These are phyloP conservation scores for Sapajus apella DNA, from an alignment of 2,113 vertebrate genomes.

Conservation along the genomic window DNA sequence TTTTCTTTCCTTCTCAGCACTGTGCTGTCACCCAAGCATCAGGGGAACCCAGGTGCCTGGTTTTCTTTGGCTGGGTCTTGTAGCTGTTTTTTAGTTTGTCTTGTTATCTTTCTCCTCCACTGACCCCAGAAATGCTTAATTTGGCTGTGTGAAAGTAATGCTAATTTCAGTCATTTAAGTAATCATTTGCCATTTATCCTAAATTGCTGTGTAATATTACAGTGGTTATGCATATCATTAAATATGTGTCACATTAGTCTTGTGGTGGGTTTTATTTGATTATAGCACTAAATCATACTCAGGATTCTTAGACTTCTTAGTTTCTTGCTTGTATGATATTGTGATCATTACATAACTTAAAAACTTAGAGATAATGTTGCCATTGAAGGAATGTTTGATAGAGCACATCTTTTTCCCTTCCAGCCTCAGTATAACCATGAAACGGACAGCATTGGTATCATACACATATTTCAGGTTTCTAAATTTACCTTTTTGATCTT, in stretches of 20 bases:
- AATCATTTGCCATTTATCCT: slow-evolving; percentile 56
- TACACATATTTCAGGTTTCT: not conserved
- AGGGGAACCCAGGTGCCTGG: not conserved
- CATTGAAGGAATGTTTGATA: not conserved
- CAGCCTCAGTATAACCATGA: not conserved
- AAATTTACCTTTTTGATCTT: not conserved
- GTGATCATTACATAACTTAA: not conserved
- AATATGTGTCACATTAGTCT: not conserved
- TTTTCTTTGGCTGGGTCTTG: not conserved
- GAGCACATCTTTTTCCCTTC: not conserved
- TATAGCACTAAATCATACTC: not conserved
- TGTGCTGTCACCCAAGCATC: not conserved
- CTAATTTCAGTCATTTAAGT: slow-evolving; percentile 52
- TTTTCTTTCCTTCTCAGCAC: not conserved
- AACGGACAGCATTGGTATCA: not conserved
- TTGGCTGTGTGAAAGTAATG: slow-evolving; percentile 36
- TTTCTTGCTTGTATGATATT: not conserved
- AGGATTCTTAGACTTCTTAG: not conserved
- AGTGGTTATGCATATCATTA: slow-evolving; percentile 35
- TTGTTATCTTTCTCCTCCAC: not conserved
- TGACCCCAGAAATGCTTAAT: slow-evolving; percentile 31
- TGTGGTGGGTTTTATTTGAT: slow-evolving; percentile 15
- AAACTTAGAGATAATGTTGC: not conserved
- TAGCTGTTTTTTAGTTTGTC: not conserved
- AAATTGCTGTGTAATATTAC: slow-evolving; percentile 19